Base-by-base conservation (phyloP, 2,797 vertebrate species). In the Petrocephalus sullivani region DNA sequence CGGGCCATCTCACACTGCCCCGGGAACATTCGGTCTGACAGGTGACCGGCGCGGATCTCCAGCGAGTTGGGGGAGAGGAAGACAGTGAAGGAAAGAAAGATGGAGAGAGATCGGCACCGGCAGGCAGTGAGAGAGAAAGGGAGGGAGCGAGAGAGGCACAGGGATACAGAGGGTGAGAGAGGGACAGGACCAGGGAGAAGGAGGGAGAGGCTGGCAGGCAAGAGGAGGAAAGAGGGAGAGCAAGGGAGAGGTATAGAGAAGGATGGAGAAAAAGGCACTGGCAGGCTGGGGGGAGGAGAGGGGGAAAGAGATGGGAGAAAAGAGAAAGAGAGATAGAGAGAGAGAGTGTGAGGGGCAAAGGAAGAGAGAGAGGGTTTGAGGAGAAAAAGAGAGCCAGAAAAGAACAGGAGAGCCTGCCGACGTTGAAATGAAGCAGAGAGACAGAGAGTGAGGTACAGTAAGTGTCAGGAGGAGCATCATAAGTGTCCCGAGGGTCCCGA, bases 1-100 rank as follows among this genome's bases (percentile, higher is more conserved):
- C 9, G n/a, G 16, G 8, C 28, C 84, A 57, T 57, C 84, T 37
- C 54, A 7, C 6, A 4, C 54, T 53, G 54, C 23, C 54, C 14
- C 33, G 16, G 84, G 84, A 85, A 85, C 53, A 85, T 85, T 85
- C 84, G 16, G 4, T 57, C 23, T 85, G 53, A 85, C 84, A 85
- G 84, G 54, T 85, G 84, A 85, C 23, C 33, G 16, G 1, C 10
- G 6, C 7, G 10, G 23, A 23, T 57, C 23, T 57, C 84, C 23
- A 23, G 10, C 53, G 57, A 53, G 12, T 21, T 12, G 75, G n/a
- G 75, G 0, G 75, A 0, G 83, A 14, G 83, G 0, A 21, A 2
- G 14, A 51, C 0, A 49, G 10, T 33, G 46, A 21, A 19, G 53
- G 9, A 19, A 12, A 28, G 5, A 16, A n/a, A 14, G 6, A 53